phyloP scores from a whole-genome alignment of 2,888 invertebrate species.

The Agonopterix arenella region DNA sequence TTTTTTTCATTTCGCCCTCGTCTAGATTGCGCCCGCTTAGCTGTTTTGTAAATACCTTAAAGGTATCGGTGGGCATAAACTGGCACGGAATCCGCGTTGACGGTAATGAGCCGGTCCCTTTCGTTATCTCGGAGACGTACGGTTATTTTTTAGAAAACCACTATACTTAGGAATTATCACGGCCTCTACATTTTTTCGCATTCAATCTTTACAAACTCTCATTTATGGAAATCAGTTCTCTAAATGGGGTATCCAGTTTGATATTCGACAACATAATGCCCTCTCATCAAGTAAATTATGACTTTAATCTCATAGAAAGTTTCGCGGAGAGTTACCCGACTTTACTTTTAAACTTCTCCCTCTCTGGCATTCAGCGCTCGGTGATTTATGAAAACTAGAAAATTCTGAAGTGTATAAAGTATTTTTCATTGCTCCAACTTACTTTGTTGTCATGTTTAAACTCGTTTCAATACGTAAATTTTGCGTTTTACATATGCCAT shows the following conservation, averaged over 20 bases:
- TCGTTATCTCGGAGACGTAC: conserved; percentile 65
- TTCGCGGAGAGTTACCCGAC: conserved; percentile 52
- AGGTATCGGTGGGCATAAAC: conserved; percentile 68
- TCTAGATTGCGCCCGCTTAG: conserved; percentile 57
- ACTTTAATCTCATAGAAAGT: conserved; percentile 67
- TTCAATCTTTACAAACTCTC: conserved; percentile 38
- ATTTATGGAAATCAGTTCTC: conserved; percentile 46
- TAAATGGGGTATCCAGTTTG: conserved; percentile 41
- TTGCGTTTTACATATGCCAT: conserved; percentile 21
- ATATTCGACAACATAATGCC: conserved; percentile 57
- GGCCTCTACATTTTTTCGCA: conserved; percentile 32
- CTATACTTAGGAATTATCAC: conserved; percentile 51
- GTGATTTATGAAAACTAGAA: conserved; percentile 70
- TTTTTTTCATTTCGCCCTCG: conserved; percentile 50
- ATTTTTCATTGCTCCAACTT: conserved; percentile 48
- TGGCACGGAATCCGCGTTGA: conserved; percentile 57
- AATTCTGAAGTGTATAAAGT: conserved; percentile 52
- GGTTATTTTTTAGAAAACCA: conserved; percentile 50
- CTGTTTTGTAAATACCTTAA: conserved; percentile 70
- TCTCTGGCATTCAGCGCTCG: conserved; percentile 52
- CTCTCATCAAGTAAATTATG: conserved; percentile 65
- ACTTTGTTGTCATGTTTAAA: conserved; percentile 49
- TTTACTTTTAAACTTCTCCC: conserved; percentile 61
- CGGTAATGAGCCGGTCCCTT: conserved; percentile 68
- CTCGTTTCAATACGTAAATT: conserved; percentile 35